Percentiles rank a stretch among this genome's conserved stretches.
phyloP scores from a whole-genome alignment of 1,140 invertebrate genomes.

The Proctacanthus coquilletti region DNA sequence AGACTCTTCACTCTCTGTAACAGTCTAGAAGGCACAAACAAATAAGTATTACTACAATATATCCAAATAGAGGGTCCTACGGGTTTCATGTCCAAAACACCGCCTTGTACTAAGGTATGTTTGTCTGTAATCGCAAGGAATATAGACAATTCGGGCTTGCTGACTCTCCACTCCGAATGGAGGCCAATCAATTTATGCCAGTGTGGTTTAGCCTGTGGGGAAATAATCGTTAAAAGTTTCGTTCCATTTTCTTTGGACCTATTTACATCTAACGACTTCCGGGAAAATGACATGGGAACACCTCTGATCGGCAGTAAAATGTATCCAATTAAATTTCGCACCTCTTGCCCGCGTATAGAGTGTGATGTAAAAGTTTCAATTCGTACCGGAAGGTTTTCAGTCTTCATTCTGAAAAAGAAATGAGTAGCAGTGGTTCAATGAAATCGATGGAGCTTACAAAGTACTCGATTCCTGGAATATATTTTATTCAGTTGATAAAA shows the following conservation, averaged over 20 bases:
- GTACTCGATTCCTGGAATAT: too few species aligned
- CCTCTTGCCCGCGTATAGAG: background rate
- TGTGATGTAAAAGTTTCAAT: conserved; percentile 1
- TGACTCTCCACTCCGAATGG: background rate
- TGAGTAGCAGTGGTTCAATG: too few species aligned
- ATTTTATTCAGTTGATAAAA: too few species aligned
- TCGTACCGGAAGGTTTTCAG: conserved; percentile 6
- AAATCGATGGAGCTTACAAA: too few species aligned
- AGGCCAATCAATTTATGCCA: conserved; percentile 6
- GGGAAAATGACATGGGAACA: conserved; percentile 3
- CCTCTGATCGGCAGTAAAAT: conserved; percentile 2
- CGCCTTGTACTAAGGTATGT: background rate
- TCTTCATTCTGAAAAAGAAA: conserved; percentile 6
- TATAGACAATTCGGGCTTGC: conserved; percentile 4
- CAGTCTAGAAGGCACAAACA: background rate
- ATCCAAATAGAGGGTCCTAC: too few species aligned
- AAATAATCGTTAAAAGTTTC: background rate
- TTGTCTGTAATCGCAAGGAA: conserved; percentile 4
- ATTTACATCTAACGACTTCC: conserved; percentile 1
- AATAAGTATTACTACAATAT: too few species aligned
- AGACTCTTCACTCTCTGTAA: background rate
- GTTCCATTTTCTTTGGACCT: too few species aligned
- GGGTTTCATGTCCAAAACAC: too few species aligned
- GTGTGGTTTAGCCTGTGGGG: background rate
- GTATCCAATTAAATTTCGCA: conserved; percentile 3